phyloP scores from a whole-genome alignment of 2,797 vertebrate genomes.

The Neomorphus geoffroyi region DNA sequence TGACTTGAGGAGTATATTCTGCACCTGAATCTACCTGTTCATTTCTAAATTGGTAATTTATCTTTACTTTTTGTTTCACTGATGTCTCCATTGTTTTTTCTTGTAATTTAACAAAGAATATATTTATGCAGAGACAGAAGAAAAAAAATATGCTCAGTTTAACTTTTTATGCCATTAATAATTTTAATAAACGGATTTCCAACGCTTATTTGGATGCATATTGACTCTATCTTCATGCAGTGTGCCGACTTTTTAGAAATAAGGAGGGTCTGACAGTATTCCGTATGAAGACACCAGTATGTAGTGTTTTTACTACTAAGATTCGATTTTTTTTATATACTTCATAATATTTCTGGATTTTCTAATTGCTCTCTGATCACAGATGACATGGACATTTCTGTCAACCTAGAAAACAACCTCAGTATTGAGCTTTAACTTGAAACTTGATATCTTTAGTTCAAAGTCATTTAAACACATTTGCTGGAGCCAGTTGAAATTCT shows the following conservation, averaged over 20 bases:
- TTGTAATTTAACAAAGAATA: background rate
- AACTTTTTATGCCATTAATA: background rate
- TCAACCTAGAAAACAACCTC: background rate
- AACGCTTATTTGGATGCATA: background rate
- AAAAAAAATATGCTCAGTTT: background rate
- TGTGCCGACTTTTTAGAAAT: background rate
- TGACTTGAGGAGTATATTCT: background rate
- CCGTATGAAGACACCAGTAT: rapidly evolving
- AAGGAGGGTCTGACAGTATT: background rate
- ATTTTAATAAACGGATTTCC: background rate
- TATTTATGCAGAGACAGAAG: background rate
- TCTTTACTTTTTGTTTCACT: background rate
- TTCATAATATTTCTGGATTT: background rate
- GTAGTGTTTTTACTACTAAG: background rate
- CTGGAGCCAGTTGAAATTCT: background rate
- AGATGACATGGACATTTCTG: background rate
- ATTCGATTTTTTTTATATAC: background rate
- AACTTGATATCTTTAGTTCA: background rate
- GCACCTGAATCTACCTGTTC: background rate
- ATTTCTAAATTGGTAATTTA: background rate
- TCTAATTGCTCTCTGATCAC: background rate
- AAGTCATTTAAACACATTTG: background rate
- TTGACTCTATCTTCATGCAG: background rate
- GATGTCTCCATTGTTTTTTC: background rate
- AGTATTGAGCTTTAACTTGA: background rate